Conservation (phyloP, 2,113 vertebrate species). For the Oxygymnocypris stewartii region DNA sequence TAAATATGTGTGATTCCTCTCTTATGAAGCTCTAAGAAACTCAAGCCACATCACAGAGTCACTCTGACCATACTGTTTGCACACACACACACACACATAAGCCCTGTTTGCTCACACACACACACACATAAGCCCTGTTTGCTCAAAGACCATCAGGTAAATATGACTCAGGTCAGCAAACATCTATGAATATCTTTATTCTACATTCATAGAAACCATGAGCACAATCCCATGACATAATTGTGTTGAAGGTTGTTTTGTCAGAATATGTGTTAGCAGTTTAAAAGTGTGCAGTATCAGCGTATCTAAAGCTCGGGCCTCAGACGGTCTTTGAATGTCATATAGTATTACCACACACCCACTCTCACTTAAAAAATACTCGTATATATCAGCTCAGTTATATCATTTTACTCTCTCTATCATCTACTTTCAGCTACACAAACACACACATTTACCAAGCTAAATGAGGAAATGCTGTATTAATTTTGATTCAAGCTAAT, state of each 20-base stretch:
- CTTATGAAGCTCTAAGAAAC: conserved; percentile 18
- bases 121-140: conserved; percentile 34
- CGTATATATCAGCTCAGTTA: background rate
- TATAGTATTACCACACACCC: background rate
- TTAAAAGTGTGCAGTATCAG: background rate
- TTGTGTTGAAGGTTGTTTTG: conserved; percentile 14
- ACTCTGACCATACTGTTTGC: conserved; percentile 14
- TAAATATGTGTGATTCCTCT: conserved; percentile 4
- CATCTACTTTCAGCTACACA: too few relatives aligned
- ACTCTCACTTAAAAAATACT: background rate
- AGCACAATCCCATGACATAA: background rate
- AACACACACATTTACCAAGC: too few relatives aligned
- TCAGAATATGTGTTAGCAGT: background rate
- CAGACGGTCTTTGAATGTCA: conserved; percentile 5
- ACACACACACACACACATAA: conserved; percentile 31
- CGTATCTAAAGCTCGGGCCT: conserved; percentile 13
- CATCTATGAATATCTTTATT: conserved; percentile 39
- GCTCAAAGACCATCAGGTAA: conserved; percentile 40
- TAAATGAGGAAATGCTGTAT: too few relatives aligned
- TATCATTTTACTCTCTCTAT: background rate
- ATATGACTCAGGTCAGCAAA: conserved; percentile 37
- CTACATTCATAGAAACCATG: conserved; percentile 26
- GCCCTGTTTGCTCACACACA: conserved; percentile 46
- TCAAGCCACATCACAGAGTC: conserved; percentile 41
- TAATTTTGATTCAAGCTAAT: background rate